Evolutionary conservation across 2,888 invertebrate genomes (phyloP).

Genomic region (Microplitis manilae): DNA sequence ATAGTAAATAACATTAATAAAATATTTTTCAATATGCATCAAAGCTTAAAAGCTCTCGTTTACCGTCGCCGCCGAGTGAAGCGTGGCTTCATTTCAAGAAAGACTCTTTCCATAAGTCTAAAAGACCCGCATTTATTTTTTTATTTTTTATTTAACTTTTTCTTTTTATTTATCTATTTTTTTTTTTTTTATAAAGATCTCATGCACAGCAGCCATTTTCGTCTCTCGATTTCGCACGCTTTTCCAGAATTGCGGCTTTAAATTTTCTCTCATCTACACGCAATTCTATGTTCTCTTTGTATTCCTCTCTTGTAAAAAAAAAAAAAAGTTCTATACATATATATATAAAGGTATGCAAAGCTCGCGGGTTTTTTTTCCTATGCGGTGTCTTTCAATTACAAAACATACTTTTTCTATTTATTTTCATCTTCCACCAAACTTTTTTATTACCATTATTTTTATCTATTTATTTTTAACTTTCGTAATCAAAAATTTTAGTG

Average conservation of each 20-base stretch:
- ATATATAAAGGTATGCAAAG: slow-evolving; percentile 36
- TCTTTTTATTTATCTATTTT: background rate
- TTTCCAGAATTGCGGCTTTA: slow-evolving; percentile 19
- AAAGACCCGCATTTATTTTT: slow-evolving; percentile 23
- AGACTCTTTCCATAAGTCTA: slow-evolving; percentile 15
- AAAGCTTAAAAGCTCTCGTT: slow-evolving; percentile 26
- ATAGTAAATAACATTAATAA: slow-evolving; percentile 22
- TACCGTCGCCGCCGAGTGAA: slow-evolving; percentile 4
- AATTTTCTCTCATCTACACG: slow-evolving; percentile 19
- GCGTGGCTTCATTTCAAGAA: slow-evolving; percentile 20
- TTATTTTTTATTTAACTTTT: background rate
- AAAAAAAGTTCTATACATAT: background rate
- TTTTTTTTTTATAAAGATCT: slow-evolving; percentile 19
- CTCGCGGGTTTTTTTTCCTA: slow-evolving; percentile 20
- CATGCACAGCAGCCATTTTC: slow-evolving; percentile 15
- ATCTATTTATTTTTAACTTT: background rate
- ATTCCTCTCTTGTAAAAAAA: background rate
- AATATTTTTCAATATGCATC: slow-evolving; percentile 22
- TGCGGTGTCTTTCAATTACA: slow-evolving; percentile 42
- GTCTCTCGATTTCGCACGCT: slow-evolving; percentile 35
- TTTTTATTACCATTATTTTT: slow-evolving; percentile 6
- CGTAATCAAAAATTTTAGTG: background rate
- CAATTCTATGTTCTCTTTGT: slow-evolving; percentile 35
- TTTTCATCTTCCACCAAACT: background rate
- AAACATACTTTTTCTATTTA: slow-evolving; percentile 14